Conservation (phyloP, 1,140 invertebrate genomes). For the Drosophila suzukii region DNA sequence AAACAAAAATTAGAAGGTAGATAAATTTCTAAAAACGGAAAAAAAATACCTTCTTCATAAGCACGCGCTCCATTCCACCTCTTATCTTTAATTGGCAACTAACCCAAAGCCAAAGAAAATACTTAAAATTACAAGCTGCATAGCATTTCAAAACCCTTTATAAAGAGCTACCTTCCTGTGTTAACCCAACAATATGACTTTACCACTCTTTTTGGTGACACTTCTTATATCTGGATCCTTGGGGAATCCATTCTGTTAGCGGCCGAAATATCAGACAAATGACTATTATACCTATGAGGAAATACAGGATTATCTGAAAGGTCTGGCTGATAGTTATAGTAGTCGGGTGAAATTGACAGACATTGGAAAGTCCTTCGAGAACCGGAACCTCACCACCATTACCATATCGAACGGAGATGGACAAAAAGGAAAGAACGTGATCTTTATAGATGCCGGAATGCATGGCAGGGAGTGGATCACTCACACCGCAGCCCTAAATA, state of each 20-base stretch:
- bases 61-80: neutral
- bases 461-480: constrained; percentile 88
- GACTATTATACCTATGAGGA: constrained; percentile 63
- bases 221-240: constrained; percentile 2
- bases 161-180: neutral
- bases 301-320: constrained; percentile 85
- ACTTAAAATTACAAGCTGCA: too few relatives aligned
- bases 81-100: neutral
- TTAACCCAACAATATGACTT: constrained; percentile 3
- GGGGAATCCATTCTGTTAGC: neutral
- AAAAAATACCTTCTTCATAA: neutral
- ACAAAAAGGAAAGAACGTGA: constrained; percentile 84
- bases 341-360: constrained; percentile 65
- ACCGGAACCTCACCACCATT: constrained; percentile 85
- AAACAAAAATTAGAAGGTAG: neutral
- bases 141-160: neutral
- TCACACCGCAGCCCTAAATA: constrained; percentile 87
- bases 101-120: neutral
- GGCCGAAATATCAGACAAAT: constrained; percentile 9
- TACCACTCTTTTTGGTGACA: neutral
- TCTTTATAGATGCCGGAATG: constrained; percentile 85
- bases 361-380: constrained; percentile 84
- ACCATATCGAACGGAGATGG: constrained; percentile 84
- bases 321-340: constrained; percentile 81
- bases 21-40: neutral